These are phyloP conservation scores for Montipora foliosa DNA, from an alignment of 64 coral and sea anemone genomes.

Conservation along the genomic window DNA sequence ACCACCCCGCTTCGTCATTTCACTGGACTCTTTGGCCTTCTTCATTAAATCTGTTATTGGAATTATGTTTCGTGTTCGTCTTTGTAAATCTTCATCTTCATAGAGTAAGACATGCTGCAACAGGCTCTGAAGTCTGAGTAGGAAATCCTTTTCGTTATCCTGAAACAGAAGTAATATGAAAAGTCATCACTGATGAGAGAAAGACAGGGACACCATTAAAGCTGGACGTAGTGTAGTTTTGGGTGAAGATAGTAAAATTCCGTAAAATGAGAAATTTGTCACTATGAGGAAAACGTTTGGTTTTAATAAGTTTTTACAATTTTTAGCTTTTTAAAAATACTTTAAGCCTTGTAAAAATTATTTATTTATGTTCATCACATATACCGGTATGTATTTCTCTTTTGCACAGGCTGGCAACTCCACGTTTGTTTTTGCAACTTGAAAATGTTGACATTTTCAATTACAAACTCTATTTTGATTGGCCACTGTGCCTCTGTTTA, in stretches of 20 bases:
- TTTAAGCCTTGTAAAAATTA: no score
- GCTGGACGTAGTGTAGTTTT: no score
- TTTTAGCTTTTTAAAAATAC: no score
- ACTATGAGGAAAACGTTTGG: no score
- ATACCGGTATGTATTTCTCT: no score
- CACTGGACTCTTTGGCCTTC: constrained; percentile 75
- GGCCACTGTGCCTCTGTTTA: not conserved
- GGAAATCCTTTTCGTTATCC: constrained; percentile 23
- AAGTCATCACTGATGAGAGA: no score
- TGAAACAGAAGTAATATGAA: not conserved
- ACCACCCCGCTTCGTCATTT: constrained; percentile 61
- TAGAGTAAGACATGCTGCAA: constrained; percentile 87
- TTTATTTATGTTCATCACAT: no score
- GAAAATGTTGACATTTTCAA: not conserved
- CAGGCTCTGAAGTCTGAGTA: constrained; percentile 72
- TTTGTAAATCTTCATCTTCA: constrained; percentile 79
- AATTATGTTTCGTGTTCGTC: constrained; percentile 65
- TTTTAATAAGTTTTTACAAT: no score
- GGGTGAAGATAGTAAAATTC: no score
- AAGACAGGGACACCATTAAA: no score
- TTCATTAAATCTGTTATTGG: constrained; percentile 66
- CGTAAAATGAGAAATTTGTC: no score
- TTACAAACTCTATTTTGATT: no score
- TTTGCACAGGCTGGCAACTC: not conserved
- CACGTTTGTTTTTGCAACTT: not conserved